Evolutionary conservation across 1,140 invertebrate genomes (phyloP).

Genomic region (Listronotus oregonensis): DNA sequence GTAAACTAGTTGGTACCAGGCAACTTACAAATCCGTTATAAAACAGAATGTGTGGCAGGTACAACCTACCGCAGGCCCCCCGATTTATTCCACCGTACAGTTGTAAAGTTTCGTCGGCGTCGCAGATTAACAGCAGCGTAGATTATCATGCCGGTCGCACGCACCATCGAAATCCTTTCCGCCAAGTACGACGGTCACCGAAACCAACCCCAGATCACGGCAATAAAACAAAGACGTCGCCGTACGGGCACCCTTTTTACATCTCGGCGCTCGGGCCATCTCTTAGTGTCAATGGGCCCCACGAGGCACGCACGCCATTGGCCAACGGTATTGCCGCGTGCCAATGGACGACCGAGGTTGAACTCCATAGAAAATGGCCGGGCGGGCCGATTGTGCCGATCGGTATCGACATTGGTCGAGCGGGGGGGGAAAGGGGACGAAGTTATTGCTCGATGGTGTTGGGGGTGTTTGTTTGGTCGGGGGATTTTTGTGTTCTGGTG

Average conservation of each 20-base stretch:
- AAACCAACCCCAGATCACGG: too few species aligned
- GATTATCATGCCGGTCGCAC: background rate
- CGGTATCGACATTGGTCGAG: background rate
- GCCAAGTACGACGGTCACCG: background rate
- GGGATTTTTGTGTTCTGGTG: conserved; percentile 6
- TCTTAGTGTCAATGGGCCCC: conserved; percentile 26
- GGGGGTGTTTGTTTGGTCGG: conserved; percentile 18
- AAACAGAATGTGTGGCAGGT: too few species aligned
- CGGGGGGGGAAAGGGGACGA: background rate
- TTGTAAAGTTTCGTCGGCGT: too few species aligned
- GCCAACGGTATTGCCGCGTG: conserved; percentile 1
- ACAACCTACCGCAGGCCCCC: too few species aligned
- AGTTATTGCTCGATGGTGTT: background rate
- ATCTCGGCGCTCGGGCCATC: conserved; percentile 8
- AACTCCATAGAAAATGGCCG: conserved; percentile 27
- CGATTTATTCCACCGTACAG: too few species aligned
- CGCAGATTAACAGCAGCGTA: background rate
- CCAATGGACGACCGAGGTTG: conserved; percentile 20
- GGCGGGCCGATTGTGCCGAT: conserved; percentile 3
- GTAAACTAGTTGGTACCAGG: too few species aligned
- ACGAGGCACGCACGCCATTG: conserved; percentile 10
- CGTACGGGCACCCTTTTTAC: conserved; percentile 8
- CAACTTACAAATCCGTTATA: too few species aligned
- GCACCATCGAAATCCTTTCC: background rate
- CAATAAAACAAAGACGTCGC: too few species aligned